Evolutionary conservation across 1,140 invertebrate genomes (phyloP).

Genomic region (Matsumurasca onukii): DNA sequence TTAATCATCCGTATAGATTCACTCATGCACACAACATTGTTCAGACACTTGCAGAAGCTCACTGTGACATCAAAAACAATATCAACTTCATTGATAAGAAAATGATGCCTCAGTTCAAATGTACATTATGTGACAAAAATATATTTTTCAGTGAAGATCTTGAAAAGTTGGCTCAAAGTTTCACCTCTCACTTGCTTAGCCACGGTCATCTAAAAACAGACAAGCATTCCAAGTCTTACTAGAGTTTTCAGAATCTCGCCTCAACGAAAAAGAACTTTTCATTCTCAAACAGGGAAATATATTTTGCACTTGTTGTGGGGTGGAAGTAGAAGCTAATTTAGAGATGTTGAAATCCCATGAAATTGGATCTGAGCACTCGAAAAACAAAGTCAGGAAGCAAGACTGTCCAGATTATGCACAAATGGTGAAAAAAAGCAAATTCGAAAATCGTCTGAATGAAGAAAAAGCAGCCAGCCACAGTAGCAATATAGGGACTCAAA

Average conservation of each 20-base stretch:
- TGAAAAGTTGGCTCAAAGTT: neutral
- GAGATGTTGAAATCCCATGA: neutral
- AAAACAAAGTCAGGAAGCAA: too few species aligned
- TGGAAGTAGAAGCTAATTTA: neutral
- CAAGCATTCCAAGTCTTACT: neutral
- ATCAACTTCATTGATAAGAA: neutral
- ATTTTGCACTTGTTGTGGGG: neutral
- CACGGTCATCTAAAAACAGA: neutral
- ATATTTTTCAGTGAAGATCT: neutral
- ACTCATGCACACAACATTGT: neutral
- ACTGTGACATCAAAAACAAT: neutral
- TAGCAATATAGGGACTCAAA: too few species aligned
- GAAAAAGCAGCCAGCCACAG: neutral
- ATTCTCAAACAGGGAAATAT: neutral
- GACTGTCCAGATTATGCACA: too few species aligned
- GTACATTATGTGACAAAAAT: neutral
- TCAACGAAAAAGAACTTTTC: neutral
- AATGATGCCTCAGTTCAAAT: constrained; percentile 7
- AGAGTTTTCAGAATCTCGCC: neutral
- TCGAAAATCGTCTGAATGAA: neutral
- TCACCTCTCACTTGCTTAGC: neutral
- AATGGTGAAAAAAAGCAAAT: too few species aligned
- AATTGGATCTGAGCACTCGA: neutral
- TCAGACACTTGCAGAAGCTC: neutral
- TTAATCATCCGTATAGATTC: neutral